Evolutionary conservation across 2,113 vertebrate species (phyloP).

Genomic region (Peromyscus californicus): DNA sequence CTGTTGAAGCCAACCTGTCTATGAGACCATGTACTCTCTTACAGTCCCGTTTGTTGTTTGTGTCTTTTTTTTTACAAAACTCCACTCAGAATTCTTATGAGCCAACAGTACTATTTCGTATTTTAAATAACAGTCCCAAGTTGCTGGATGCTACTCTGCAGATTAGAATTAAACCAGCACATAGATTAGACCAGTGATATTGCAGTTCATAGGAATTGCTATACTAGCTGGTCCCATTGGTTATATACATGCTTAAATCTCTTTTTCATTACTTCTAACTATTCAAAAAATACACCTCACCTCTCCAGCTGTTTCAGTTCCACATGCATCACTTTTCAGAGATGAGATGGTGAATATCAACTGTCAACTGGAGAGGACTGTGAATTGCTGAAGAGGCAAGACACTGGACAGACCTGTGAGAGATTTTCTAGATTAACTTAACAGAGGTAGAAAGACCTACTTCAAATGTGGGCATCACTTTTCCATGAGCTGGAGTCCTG

Average conservation of each 20-base stretch:
- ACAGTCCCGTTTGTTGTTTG: not conserved
- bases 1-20: not conserved
- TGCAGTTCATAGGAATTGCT: not conserved
- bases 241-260: conserved; percentile 17
- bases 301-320: not conserved
- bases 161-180: not conserved
- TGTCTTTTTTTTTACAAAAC: not conserved
- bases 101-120: not conserved
- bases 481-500: not conserved
- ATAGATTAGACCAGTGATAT: not conserved
- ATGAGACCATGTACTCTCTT: not conserved
- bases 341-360: not conserved
- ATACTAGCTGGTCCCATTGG: not conserved
- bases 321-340: not conserved
- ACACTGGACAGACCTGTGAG: not conserved
- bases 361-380: not conserved
- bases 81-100: not conserved
- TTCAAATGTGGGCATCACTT: not conserved
- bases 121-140: not conserved
- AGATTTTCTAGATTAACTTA: not conserved
- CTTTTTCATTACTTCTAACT: not conserved
- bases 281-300: not conserved
- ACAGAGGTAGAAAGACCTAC: not conserved
- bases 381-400: not conserved
- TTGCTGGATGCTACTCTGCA: not conserved